Evolutionary conservation across 2,113 vertebrate genomes (phyloP).

Genomic region (Brachirus orientalis): DNA sequence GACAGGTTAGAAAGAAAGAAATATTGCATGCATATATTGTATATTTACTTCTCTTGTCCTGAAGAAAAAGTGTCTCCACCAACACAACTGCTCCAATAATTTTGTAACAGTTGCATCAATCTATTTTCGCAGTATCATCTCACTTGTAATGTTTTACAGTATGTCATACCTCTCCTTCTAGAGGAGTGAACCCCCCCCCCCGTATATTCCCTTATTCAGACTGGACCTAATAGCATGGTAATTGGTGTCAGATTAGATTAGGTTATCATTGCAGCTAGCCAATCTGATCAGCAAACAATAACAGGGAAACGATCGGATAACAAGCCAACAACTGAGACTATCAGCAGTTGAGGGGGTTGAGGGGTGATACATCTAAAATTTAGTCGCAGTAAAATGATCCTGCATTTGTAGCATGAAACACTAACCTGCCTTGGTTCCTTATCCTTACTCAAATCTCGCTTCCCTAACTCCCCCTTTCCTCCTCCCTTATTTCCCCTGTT

Average conservation of each 20-base stretch:
- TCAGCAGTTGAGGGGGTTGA: not conserved
- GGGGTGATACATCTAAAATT: not conserved
- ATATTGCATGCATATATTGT: no score
- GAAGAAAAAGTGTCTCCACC: no score
- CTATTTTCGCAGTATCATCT: no score
- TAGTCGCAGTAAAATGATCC: slow-evolving; percentile 25
- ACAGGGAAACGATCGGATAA: slow-evolving; percentile 12
- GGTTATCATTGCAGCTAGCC: slow-evolving; percentile 35
- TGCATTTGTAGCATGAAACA: slow-evolving; percentile 36
- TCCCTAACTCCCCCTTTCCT: slow-evolving; percentile 33
- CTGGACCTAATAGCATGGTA: slow-evolving; percentile 29
- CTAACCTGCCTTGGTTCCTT: slow-evolving; percentile 16
- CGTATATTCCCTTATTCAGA: slow-evolving; percentile 34
- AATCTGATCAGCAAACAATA: slow-evolving; percentile 39
- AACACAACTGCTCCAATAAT: not conserved
- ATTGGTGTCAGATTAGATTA: slow-evolving; percentile 56
- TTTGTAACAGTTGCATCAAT: slow-evolving; percentile 1
- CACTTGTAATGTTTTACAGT: no score
- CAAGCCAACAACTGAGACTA: slow-evolving; percentile 19
- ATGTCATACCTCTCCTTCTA: not conserved
- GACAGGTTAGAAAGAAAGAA: no score
- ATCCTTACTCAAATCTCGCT: slow-evolving; percentile 33
- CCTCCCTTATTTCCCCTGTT: slow-evolving; percentile 56
- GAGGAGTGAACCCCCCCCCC: not conserved
- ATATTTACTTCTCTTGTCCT: no score